Percentiles rank a stretch among this genome's conserved stretches.
Evolutionary conservation across 2,113 vertebrate genomes (phyloP).

Genomic region (Scomber scombrus): DNA sequence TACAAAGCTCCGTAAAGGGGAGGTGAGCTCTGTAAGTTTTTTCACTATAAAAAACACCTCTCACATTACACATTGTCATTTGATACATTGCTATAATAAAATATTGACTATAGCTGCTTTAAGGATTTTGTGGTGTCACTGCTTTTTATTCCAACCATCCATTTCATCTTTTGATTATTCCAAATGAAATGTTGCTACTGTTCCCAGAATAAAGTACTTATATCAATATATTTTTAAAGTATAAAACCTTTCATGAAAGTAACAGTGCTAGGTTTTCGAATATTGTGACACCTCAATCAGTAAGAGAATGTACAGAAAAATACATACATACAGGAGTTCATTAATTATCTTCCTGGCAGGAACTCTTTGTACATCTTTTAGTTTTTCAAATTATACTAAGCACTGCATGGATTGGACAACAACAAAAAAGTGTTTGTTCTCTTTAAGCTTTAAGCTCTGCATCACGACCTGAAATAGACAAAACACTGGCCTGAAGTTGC

Average conservation of each 20-base stretch:
- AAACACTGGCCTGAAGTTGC: constrained; percentile 55
- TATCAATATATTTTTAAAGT: not conserved
- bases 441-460: constrained; percentile 35
- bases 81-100: too few relatives aligned
- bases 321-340: too few relatives aligned
- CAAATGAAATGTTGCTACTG: not conserved
- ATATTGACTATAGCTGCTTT: too few relatives aligned
- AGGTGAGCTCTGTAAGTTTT: too few relatives aligned
- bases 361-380: not conserved
- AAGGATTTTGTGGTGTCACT: too few relatives aligned
- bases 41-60: too few relatives aligned
- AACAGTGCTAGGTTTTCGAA: too few relatives aligned
- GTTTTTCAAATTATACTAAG: not conserved
- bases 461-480: constrained; percentile 71
- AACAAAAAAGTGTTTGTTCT: constrained; percentile 40
- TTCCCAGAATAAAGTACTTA: not conserved
- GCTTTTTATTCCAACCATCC: not conserved
- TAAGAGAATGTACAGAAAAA: too few relatives aligned
- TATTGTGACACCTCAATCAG: too few relatives aligned
- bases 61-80: too few relatives aligned
- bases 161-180: not conserved
- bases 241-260: not conserved
- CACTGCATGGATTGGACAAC: constrained; percentile 11
- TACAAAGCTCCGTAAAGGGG: too few relatives aligned
- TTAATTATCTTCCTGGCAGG: not conserved